Base-by-base conservation (phyloP, 2,113 vertebrate species). In the Corvus moneduloides region DNA sequence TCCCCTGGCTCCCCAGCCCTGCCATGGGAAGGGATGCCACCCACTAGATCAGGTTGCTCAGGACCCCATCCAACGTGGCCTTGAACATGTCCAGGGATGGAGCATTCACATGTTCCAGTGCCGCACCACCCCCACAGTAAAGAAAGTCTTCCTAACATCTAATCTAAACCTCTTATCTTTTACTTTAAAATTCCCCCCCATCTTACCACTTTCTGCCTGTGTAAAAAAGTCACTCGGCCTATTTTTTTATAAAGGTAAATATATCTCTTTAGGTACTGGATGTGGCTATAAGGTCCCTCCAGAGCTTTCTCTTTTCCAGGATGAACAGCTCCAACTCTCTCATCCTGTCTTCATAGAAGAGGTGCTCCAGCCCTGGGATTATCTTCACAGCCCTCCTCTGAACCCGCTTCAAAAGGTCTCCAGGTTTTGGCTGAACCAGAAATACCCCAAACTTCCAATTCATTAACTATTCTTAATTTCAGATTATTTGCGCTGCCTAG, bases 161-260 rank as follows among this genome's bases (percentile, higher is more conserved):
- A 46, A 32, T n/a, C 9, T 46, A 21, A 67, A 39, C n/a, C 3
- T 52, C n/a, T 35, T 7, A 6, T 28, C 23, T 61, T 67, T 33
- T 39, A 28, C 7, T 59, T 67, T 24, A 17, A 44, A 81, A 44
- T 59, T 46, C 6, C 4, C 4, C 4, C 13, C 6, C 3, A 1
- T 33, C 28, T 23, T 39, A 39, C 15, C 4, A n/a, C 44, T 75
- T 61, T 61, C 33, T 74, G 19, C 13, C 39, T 51, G 16, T 7
- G 16, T n/a, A 75, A 46, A 59, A 58, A 59, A 39, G 37, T 39
- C 37, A 59, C 19, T n/a, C 0, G 2, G 1, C 6, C 23, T 12
- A 13, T 59, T 46, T 77, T 61, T 46, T 59, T 16, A 17, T 26
- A 59, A 59, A 35, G n/a, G 23, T 59, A 59, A 59, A 26, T 26